Evolutionary conservation across 2,888 invertebrate species (phyloP).

Genomic region (Cephus runcator): DNA sequence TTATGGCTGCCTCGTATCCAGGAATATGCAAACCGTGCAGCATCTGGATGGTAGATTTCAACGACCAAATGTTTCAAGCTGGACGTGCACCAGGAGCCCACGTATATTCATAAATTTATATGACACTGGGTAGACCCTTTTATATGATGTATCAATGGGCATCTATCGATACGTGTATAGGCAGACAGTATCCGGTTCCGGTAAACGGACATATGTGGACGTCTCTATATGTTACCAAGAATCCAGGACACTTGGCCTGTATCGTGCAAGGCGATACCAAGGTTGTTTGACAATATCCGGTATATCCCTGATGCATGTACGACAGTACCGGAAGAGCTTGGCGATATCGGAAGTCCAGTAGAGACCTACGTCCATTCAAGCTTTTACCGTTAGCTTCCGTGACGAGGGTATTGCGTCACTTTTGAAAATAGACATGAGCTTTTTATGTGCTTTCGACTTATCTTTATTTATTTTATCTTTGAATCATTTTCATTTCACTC

Average conservation of each 20-base stretch:
- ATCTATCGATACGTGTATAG: background rate
- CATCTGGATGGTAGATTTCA: background rate
- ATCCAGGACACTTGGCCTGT: slow-evolving; percentile 31
- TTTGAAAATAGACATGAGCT: background rate
- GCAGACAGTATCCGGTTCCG: background rate
- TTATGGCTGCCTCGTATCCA: background rate
- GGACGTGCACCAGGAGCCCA: background rate
- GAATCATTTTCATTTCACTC: background rate
- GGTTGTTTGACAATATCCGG: background rate
- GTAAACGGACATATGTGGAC: background rate
- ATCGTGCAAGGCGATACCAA: slow-evolving; percentile 32
- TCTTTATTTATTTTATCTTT: too few relatives aligned
- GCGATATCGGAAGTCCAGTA: background rate
- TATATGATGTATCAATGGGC: background rate
- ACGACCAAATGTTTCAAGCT: background rate
- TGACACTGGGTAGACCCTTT: background rate
- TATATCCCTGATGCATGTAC: background rate
- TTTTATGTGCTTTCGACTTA: too few relatives aligned
- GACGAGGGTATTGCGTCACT: background rate
- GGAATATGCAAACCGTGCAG: background rate
- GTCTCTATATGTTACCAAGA: background rate
- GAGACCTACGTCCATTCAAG: background rate
- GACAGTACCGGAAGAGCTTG: background rate
- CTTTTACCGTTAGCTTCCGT: background rate
- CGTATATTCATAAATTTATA: background rate